These are phyloP conservation scores for Halocaridina rubra DNA, from an alignment of 2,888 invertebrate species.

Conservation along the genomic window DNA sequence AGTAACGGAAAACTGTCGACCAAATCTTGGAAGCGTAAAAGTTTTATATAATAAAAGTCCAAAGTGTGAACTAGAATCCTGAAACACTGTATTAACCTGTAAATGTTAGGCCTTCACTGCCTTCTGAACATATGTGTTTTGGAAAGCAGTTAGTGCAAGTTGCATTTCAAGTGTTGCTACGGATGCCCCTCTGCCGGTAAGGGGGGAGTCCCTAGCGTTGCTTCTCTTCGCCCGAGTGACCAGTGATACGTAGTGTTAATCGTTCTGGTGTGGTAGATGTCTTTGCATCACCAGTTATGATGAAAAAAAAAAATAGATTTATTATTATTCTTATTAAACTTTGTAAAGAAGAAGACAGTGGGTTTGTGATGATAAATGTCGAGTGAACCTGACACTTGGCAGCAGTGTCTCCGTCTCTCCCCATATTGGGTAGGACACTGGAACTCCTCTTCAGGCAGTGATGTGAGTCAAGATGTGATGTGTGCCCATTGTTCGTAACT, in stretches of 20 bases:
- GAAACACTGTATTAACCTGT: not conserved
- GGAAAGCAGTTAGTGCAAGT: conserved; percentile 18
- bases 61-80: conserved; percentile 6
- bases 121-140: conserved; percentile 7
- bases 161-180: conserved; percentile 36
- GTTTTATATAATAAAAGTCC: too few species aligned
- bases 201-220: not conserved
- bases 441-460: conserved; percentile 14
- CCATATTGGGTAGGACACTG: conserved; percentile 21
- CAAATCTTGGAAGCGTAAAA: too few species aligned
- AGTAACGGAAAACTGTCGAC: conserved; percentile 31
- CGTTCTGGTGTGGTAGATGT: conserved; percentile 36
- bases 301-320: not conserved
- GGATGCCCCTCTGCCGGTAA: not conserved
- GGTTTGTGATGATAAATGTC: conserved; percentile 3
- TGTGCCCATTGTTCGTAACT: conserved; percentile 17
- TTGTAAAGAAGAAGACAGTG: not conserved
- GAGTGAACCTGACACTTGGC: conserved; percentile 26
- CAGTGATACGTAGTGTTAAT: conserved; percentile 58
- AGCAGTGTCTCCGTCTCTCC: conserved; percentile 24
- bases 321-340: not conserved
- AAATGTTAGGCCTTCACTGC: conserved; percentile 6
- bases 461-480: conserved; percentile 40
- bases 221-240: conserved; percentile 28
- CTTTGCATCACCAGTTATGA: not conserved